These are phyloP conservation scores for Darevskia mixta DNA, from an alignment of 2,797 vertebrate genomes.

Conservation along the genomic window DNA sequence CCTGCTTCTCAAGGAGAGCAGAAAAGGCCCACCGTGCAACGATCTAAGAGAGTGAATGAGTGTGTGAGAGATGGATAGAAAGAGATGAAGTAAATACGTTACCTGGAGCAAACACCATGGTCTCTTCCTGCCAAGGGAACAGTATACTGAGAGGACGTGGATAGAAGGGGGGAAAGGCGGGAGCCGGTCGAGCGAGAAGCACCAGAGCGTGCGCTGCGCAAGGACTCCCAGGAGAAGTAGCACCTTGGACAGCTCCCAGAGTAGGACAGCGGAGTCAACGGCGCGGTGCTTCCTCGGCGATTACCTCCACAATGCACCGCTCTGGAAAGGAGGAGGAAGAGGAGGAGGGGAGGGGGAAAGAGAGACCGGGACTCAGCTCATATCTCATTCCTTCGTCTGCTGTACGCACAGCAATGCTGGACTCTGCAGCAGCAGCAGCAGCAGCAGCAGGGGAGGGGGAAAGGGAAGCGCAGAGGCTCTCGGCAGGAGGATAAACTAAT, in stretches of 20 bases:
- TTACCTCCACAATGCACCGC: slow-evolving; percentile 71
- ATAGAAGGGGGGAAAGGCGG: not conserved
- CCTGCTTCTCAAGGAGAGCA: not conserved
- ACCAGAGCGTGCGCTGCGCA: not conserved
- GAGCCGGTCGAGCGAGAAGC: not conserved
- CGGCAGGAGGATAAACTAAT: slow-evolving; percentile 76
- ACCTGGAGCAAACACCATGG: slow-evolving; percentile 79
- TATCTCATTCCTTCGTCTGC: slow-evolving; percentile 44
- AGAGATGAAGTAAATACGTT: slow-evolving; percentile 25
- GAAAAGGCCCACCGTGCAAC: slow-evolving; percentile 7
- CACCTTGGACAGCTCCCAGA: slow-evolving; percentile 72
- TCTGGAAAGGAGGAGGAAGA: slow-evolving; percentile 54
- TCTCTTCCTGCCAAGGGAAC: slow-evolving; percentile 50
- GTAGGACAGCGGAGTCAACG: slow-evolving; percentile 20
- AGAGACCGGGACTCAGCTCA: slow-evolving; percentile 42
- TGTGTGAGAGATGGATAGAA: not conserved
- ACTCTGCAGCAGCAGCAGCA: slow-evolving; percentile 41
- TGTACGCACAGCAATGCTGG: not conserved
- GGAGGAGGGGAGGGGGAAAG: slow-evolving; percentile 40
- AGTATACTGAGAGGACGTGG: not conserved
- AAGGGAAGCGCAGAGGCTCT: slow-evolving; percentile 53
- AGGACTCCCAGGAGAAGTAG: slow-evolving; percentile 49
- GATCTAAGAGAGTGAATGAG: not conserved
- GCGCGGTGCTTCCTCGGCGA: slow-evolving; percentile 53
- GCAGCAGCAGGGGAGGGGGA: slow-evolving; percentile 36